Percentiles rank a stretch among this genome's conserved stretches.
Conservation (phyloP, 2,113 vertebrate species). For the Cynocephalus volans region DNA sequence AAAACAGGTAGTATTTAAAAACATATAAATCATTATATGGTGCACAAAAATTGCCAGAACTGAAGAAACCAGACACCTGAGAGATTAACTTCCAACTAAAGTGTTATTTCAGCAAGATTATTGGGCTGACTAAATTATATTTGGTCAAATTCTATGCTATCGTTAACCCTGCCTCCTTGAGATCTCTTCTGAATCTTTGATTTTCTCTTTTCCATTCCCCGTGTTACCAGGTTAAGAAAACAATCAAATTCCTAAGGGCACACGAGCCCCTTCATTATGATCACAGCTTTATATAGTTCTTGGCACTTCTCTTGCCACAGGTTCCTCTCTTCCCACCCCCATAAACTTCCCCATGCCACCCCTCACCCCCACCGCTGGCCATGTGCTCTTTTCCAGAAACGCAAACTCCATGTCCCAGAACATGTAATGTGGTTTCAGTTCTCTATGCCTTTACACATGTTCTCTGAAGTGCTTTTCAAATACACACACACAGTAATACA, state of each 20-base stretch:
- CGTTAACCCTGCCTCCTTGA: background rate
- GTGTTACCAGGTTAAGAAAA: background rate
- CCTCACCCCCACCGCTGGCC: background rate
- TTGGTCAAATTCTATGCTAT: background rate
- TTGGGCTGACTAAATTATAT: background rate
- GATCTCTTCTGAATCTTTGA: background rate
- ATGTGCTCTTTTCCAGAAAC: background rate
- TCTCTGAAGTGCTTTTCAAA: conserved; percentile 3
- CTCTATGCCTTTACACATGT: background rate
- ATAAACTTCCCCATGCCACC: background rate
- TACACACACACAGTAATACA: background rate
- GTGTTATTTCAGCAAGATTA: background rate
- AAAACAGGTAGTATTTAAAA: background rate
- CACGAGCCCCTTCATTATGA: background rate
- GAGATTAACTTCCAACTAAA: background rate
- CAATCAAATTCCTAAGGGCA: background rate
- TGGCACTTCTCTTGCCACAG: background rate
- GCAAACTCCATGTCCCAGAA: background rate
- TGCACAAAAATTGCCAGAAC: background rate
- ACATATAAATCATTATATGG: background rate
- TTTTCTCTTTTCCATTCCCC: background rate
- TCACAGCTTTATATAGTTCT: background rate
- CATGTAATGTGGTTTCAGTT: background rate
- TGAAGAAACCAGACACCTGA: background rate
- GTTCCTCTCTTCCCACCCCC: background rate